A percentile compares a stretch with the other conserved stretches of the same genome.
Evolutionary conservation across 2,888 invertebrate genomes (phyloP).

Genomic region (Trichopoda pennipes): DNA sequence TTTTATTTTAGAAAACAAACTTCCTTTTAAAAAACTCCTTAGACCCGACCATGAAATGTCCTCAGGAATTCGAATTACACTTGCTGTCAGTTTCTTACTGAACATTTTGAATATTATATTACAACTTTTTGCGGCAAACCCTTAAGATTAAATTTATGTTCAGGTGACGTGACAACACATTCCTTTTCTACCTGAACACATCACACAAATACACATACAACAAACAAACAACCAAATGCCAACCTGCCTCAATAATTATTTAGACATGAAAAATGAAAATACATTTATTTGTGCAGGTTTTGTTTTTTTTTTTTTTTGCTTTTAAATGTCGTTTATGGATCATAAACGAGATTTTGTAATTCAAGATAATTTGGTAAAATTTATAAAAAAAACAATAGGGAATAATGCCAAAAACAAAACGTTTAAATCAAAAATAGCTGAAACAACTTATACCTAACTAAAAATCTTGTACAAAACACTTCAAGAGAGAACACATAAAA

Average conservation of each 20-base stretch:
- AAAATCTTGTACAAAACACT: background rate
- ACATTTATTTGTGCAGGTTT: background rate
- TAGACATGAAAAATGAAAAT: background rate
- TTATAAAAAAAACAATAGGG: background rate
- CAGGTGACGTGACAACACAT: background rate
- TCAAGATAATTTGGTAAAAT: background rate
- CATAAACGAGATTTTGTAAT: slow-evolving; percentile 6
- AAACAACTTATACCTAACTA: background rate
- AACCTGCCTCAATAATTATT: slow-evolving; percentile 31
- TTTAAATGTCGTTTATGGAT: background rate
- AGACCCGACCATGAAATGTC: no score
- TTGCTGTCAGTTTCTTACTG: no score
- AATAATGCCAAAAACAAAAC: background rate
- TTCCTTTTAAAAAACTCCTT: no score
- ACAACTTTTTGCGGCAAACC: background rate
- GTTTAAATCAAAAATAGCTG: background rate
- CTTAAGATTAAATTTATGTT: background rate
- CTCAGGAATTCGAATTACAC: background rate
- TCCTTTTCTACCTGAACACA: slow-evolving; percentile 24
- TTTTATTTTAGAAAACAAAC: no score
- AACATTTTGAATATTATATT: background rate
- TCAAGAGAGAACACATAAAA: background rate
- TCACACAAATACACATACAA: background rate
- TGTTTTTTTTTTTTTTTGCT: no score
- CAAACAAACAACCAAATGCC: background rate